Conservation (phyloP, 2,888 invertebrate species). For the Tridacna gigas region DNA sequence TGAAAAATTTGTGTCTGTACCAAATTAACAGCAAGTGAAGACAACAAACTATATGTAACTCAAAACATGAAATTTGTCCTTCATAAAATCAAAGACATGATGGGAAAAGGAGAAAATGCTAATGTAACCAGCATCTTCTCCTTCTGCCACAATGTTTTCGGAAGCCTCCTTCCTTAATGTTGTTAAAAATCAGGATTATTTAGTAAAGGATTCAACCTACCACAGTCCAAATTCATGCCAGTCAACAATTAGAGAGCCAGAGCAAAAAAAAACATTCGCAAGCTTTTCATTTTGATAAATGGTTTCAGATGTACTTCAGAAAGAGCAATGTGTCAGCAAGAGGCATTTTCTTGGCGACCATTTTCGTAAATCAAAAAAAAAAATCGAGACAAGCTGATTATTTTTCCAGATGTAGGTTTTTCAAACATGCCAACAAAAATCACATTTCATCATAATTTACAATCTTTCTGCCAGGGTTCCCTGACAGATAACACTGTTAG, state of each 20-base stretch:
- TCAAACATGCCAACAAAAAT: constrained; percentile 22
- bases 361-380: constrained; percentile 37
- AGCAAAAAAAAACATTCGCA: not conserved
- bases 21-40: too few species aligned
- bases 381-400: constrained; percentile 34
- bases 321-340: constrained; percentile 11
- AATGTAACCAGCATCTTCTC: not conserved
- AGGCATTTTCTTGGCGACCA: constrained; percentile 20
- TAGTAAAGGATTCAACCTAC: not conserved
- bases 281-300: constrained; percentile 5
- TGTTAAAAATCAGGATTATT: not conserved
- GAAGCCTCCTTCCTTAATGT: not conserved
- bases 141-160: not conserved
- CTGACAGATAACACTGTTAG: constrained; percentile 18
- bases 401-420: constrained; percentile 23
- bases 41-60: too few species aligned
- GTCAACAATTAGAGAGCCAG: not conserved
- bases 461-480: constrained; percentile 2
- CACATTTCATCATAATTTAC: constrained; percentile 26
- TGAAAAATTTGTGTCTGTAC: too few species aligned
- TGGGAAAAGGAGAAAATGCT: not conserved
- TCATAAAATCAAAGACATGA: not conserved
- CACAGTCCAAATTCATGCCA: constrained; percentile 1
- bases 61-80: too few species aligned
- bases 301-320: constrained; percentile 10